Evolutionary conservation across 2,888 invertebrate species (phyloP), one percentile per base, ranked within the genome.

Genomic region (Himalopsyche tibetana): DNA sequence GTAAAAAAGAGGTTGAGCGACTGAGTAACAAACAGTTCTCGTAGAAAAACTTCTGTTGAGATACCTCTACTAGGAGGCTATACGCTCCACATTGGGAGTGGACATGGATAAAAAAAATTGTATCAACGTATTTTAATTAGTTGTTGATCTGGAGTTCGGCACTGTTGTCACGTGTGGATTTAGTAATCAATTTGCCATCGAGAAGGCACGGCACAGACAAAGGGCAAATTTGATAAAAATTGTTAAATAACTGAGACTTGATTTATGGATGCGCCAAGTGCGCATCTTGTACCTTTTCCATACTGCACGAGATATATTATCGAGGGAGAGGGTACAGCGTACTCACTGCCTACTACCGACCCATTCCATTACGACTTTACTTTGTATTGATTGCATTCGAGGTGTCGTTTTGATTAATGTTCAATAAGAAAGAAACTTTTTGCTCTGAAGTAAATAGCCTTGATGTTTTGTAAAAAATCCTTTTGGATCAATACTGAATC

Each of bases 171-270:
- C 82, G 80, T 38, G 56, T 82, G 82, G 28, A 82, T 82, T 83
- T 85, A 42, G 82, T 51, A 85, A 87, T 87, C 84, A 87, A 85
- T 83, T 85, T 82, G 38, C 83, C 86, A 86, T 86, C 86, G 83
- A 80, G n/a, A 56, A 45, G 80, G 80, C 79, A 69, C 81, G 63
- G 42, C 38, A 55, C 88, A 87, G 87, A 87, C 88, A 88, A 87
- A 83, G 86, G 81, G 84, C 87, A 87, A 87, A 88, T 88, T 88
- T 87, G 84, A 87, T 87, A 87, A 88, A 87, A 87, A 88, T 88
- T 86, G 88, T 83, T 82, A 88, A 87, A 88, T 88, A 88, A 88
- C 85, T 88, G 87, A 55, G 84, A 19, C 84, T 84, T 88, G 88
- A 88, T 88, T 88, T 88, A 88, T 88, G 51, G 86, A 86, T 80